Evolutionary conservation across 2,113 vertebrate species (phyloP).

Genomic region (Cynopterus brachyotis): DNA sequence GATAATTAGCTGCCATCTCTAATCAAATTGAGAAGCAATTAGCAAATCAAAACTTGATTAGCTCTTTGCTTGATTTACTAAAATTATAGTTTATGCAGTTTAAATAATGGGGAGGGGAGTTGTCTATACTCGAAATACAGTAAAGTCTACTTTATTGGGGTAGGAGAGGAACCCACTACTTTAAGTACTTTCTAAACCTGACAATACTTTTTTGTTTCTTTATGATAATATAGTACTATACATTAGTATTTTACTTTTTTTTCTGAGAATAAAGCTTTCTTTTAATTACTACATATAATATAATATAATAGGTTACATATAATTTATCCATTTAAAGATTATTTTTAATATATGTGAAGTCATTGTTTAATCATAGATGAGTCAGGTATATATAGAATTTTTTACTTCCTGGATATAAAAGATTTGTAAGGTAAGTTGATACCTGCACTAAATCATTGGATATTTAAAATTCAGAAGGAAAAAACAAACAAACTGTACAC

Average conservation of each 20-base stretch:
- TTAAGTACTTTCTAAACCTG: not conserved
- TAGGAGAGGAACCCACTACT: not conserved
- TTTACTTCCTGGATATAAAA: not conserved
- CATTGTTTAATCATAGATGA: not conserved
- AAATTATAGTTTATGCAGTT: constrained; percentile 90
- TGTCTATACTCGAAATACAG: constrained; percentile 62
- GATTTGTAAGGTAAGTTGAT: rapidly evolving
- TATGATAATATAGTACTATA: not conserved
- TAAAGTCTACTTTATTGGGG: not conserved
- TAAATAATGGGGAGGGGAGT: constrained; percentile 89
- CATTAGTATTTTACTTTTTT: not conserved
- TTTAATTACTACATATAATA: not conserved
- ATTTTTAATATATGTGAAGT: not conserved
- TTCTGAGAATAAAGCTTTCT: not conserved
- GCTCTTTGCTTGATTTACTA: constrained; percentile 89
- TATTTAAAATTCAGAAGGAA: not conserved
- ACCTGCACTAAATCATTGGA: not conserved
- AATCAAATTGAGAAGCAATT: constrained; percentile 92
- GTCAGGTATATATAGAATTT: not conserved
- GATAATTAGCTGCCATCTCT: constrained; percentile 89
- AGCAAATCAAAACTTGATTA: constrained; percentile 92
- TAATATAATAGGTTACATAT: not conserved
- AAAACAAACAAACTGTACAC: not conserved
- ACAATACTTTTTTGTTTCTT: not conserved
- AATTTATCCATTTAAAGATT: not conserved